phyloP scores from a whole-genome alignment of 2,113 vertebrate genomes.

The Pithys albifrons region DNA sequence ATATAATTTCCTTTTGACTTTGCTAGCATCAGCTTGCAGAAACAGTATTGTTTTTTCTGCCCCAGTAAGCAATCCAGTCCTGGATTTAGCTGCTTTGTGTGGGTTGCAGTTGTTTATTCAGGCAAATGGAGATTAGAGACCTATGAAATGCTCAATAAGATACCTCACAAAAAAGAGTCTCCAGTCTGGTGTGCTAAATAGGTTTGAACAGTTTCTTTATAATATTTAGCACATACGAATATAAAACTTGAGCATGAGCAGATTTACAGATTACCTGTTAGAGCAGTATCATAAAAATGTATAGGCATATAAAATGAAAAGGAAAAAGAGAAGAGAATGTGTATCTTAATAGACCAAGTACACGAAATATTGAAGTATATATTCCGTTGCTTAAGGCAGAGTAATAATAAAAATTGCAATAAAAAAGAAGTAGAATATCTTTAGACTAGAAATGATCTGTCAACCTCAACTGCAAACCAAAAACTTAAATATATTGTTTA shows the following conservation, averaged over 20 bases:
- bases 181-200: conserved; percentile 40
- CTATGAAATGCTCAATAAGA: conserved; percentile 33
- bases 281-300: conserved; percentile 50
- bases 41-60: conserved; percentile 43
- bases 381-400: conserved; percentile 9
- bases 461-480: conserved; percentile 6
- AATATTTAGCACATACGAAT: conserved; percentile 45
- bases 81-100: conserved; percentile 14
- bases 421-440: conserved; percentile 4
- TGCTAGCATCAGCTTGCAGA: neutral
- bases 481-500: neutral
- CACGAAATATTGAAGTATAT: conserved; percentile 19
- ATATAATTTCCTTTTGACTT: conserved; percentile 20
- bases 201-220: conserved; percentile 47
- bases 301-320: conserved; percentile 53
- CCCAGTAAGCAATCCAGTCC: conserved; percentile 6
- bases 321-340: conserved; percentile 6
- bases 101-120: conserved; percentile 22
- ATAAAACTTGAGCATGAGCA: conserved; percentile 52
- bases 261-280: conserved; percentile 62
- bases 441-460: neutral
- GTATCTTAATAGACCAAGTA: conserved; percentile 24
- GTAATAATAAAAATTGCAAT: conserved; percentile 35
- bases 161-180: conserved; percentile 8
- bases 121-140: conserved; percentile 34